Percentiles rank a stretch among this genome's conserved stretches.
phyloP scores from a whole-genome alignment of 2,797 vertebrate species.

The Remorina albescens region DNA sequence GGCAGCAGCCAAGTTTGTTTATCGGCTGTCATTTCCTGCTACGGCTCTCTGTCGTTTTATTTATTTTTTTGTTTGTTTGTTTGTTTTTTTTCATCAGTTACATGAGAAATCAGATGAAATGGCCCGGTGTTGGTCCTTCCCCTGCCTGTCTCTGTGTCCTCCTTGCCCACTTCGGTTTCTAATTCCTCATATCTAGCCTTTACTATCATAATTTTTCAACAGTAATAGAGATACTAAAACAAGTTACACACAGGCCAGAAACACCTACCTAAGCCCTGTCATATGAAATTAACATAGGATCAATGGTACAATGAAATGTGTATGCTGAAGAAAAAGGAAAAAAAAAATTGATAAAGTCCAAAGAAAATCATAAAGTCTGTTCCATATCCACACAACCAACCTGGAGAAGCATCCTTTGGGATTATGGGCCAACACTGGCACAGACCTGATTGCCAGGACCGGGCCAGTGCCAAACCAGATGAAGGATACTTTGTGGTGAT shows the following conservation, averaged over 20 bases:
- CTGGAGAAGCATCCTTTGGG: too few relatives aligned
- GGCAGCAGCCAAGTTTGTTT: slow-evolving; percentile 68
- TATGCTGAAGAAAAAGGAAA: neutral
- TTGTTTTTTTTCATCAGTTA: slow-evolving; percentile 31
- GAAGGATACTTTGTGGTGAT: too few relatives aligned
- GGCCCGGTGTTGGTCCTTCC: slow-evolving; percentile 23
- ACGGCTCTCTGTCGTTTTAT: slow-evolving; percentile 30
- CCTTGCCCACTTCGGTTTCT: neutral
- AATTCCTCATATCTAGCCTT: slow-evolving; percentile 17
- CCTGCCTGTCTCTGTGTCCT: slow-evolving; percentile 15
- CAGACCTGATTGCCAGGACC: too few relatives aligned
- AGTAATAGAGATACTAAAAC: slow-evolving; percentile 11
- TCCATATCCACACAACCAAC: too few relatives aligned
- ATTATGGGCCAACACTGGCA: too few relatives aligned
- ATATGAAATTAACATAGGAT: neutral
- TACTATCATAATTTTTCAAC: slow-evolving; percentile 3
- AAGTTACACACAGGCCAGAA: neutral
- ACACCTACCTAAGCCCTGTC: slow-evolving; percentile 8
- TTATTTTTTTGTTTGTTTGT: slow-evolving; percentile 4
- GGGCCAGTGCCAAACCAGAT: too few relatives aligned
- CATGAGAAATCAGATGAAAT: slow-evolving; percentile 43
- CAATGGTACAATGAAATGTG: neutral
- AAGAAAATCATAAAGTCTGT: too few relatives aligned
- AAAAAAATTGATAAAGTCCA: too few relatives aligned
- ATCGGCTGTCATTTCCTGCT: slow-evolving; percentile 78